Base-by-base conservation (phyloP, 2,888 invertebrate genomes). In the Beris morrisii region DNA sequence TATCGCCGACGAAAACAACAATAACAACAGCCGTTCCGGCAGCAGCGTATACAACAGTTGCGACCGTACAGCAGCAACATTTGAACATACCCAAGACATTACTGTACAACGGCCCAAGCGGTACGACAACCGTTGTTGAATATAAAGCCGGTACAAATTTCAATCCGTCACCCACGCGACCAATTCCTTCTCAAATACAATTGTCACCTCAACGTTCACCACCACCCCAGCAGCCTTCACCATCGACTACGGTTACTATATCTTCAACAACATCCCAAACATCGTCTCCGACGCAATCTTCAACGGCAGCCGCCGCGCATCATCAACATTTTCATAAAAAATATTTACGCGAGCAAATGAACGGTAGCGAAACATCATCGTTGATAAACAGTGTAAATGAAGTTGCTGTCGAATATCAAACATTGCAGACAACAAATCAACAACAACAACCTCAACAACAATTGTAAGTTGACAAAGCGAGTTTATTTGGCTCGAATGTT, bases 261-360 rank as follows among this genome's bases (percentile, higher is more conserved):
- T 67, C 69, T 57, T 67, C 71, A 46, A 66, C 68, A 70, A 64
- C 66, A 68, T 30, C 70, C 70, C 70, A 73, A 75, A 67, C 72
- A 74, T 68, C 73, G 73, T 67, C 72, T 72, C 70, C 69, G 12
- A 68, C 69, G 5, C 22, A 22, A 22, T 22, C 22, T 22, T 58
- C 69, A 50, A 63, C 54, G 9, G 43, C 63, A 53, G 66, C 48
- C 64, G 69, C 70, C 44, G 56, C 71, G 66, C 72, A 70, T 50
- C 65, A 65, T 57, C 65, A 65, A 57, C 81, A 81, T 74, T 80
- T 81, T 68, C 81, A 81, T 70, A 81, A 81, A 69, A 81, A 80
- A 72, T 81, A 81, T 74, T 72, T 81, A 69, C 76, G 81, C 28
- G 81, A 80, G 64, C 80, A 80, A 71, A 79, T 80, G 77, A 77